These are phyloP conservation scores for Drosophila arawakana DNA, from an alignment of 1,140 invertebrate genomes.

Conservation along the genomic window DNA sequence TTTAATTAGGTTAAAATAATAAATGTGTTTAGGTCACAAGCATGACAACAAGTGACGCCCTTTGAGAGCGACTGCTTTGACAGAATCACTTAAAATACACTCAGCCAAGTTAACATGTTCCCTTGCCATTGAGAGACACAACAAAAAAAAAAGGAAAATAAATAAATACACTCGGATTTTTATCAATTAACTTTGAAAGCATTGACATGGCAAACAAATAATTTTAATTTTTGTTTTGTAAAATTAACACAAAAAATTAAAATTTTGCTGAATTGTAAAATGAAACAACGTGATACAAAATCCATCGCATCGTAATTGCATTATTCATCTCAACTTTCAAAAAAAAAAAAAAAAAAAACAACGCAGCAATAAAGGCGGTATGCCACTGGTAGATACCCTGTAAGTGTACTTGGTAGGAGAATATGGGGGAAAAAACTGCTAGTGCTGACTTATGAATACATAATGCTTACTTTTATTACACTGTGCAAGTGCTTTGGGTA, in stretches of 20 bases:
- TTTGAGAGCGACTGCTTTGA: slow-evolving; percentile 1
- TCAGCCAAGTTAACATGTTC: slow-evolving; percentile 2
- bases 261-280: slow-evolving; percentile 7
- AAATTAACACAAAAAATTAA: neutral
- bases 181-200: neutral
- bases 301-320: slow-evolving; percentile 11
- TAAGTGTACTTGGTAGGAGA: too few species aligned
- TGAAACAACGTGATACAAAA: slow-evolving; percentile 38
- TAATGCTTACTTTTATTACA: too few species aligned
- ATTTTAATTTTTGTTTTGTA: neutral
- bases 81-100: neutral
- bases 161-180: neutral
- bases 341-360: neutral
- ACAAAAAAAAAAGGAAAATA: neutral
- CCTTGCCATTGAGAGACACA: neutral
- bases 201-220: neutral
- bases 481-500: too few species aligned
- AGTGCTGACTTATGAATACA: too few species aligned
- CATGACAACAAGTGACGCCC: neutral
- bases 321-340: slow-evolving; percentile 36
- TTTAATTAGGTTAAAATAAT: slow-evolving; percentile 42
- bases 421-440: too few species aligned
- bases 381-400: slow-evolving; percentile 3
- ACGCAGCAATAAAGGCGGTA: neutral
- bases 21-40: neutral